Evolutionary conservation across 2,888 invertebrate species (phyloP).

Genomic region (Trachelus stipa): DNA sequence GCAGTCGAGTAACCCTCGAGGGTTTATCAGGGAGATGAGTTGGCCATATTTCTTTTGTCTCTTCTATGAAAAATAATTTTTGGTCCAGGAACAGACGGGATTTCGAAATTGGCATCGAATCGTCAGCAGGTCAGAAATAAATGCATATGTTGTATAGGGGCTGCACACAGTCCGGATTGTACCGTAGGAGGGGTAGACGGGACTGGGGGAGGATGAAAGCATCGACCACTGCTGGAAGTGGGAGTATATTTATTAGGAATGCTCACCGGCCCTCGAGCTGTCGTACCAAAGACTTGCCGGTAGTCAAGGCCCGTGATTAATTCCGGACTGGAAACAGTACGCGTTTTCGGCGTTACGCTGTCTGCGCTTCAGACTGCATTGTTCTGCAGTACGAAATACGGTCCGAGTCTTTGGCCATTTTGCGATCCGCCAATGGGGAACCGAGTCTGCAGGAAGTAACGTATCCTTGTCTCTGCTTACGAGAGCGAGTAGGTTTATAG

Average conservation of each 20-base stretch:
- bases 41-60: not conserved
- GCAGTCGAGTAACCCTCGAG: not conserved
- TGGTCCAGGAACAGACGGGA: not conserved
- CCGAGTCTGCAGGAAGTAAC: not conserved
- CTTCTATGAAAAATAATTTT: not conserved
- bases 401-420: not conserved
- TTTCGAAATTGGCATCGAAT: not conserved
- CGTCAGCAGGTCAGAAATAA: not conserved
- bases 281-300: not conserved
- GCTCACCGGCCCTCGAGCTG: not conserved
- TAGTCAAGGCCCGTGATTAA: not conserved
- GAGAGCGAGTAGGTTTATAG: not conserved
- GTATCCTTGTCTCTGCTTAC: not conserved
- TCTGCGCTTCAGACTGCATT: constrained; percentile 45
- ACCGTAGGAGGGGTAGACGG: too few relatives aligned
- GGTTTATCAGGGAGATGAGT: not conserved
- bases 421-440: not conserved
- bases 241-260: not conserved
- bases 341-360: constrained; percentile 49
- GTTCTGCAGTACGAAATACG: constrained; percentile 37
- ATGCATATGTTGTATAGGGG: not conserved
- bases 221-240: not conserved
- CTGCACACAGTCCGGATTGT: too few relatives aligned
- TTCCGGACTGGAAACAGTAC: not conserved
- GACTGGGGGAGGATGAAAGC: not conserved